Evolutionary conservation across 2,113 vertebrate species (phyloP), one percentile per base, ranked within the genome.

Genomic region (Channa maculata): DNA sequence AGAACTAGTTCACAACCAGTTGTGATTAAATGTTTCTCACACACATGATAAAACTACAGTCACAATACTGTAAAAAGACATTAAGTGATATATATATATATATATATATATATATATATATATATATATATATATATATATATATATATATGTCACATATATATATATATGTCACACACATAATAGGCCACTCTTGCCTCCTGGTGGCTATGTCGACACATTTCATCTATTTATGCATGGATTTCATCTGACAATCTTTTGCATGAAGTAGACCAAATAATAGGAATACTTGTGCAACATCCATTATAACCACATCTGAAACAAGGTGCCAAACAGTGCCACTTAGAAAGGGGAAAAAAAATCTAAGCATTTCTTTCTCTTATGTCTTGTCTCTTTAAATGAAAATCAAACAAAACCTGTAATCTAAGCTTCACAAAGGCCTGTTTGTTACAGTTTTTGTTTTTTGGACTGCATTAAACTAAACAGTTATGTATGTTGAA

Each of bases 111-210:
- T 62, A 2, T 15, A n/a, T 10, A 6, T 62, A 2, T 15, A n/a
- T 10, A 6, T 62, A 2, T 15, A n/a, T 10, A 6, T 62, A 2
- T 15, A n/a, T 10, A 6, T 62, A 2, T 15, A n/a, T 10, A 6
- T 62, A n/a, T n/a, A n/a, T n/a, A 2, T 15, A n/a, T 10, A 6
- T 62, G 33, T 61, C 13, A 67, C 2, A 53, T n/a, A n/a, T n/a
- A n/a, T n/a, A n/a, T n/a, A 2, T 15, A n/a, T 10, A 6, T 62
- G 33, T 61, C 13, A 67, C 2, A 53, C 55, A 62, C 4, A 80
- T 59, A 53, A 36, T 41, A n/a, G 57, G 53, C 3, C 77, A 43
- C 66, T 82, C 53, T 63, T 79, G 82, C 91, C 91, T 86, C 85
- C 82, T 86, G 68, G 81, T 90, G 88, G 83, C 46, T 71, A 33